Conservation (phyloP, 2,888 invertebrate genomes). For the Platycnemis pennipes region DNA sequence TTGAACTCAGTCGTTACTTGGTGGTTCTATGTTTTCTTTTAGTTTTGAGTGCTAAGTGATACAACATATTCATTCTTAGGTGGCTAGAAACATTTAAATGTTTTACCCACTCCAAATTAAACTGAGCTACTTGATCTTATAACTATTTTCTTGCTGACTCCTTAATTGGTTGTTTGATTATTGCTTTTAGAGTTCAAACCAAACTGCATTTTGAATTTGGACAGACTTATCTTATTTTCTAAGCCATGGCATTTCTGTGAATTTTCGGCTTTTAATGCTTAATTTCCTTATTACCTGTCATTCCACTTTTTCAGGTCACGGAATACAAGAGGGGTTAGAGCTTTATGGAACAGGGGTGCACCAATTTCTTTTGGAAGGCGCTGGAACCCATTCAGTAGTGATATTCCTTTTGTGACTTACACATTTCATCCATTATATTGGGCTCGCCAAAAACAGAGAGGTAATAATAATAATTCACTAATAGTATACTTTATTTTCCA, state of each 20-base stretch:
- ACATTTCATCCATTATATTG: constrained; percentile 90
- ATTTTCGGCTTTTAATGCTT: neutral
- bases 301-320: constrained; percentile 82
- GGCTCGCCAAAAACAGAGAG: constrained; percentile 81
- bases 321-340: constrained; percentile 87
- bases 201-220: neutral
- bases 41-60: no score
- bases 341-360: constrained; percentile 89
- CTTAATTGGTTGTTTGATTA: constrained; percentile 71
- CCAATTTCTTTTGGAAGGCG: constrained; percentile 85
- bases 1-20: no score
- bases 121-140: neutral
- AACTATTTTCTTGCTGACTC: neutral
- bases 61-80: no score
- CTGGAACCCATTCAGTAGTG: constrained; percentile 92
- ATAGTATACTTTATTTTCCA: no score
- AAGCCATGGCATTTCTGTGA: neutral
- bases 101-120: no score
- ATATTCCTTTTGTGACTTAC: constrained; percentile 89
- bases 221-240: neutral
- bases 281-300: neutral
- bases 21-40: no score
- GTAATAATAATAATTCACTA: constrained; percentile 78
- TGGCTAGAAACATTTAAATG: no score
- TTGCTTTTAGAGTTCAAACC: neutral